Conservation (phyloP, 2,797 vertebrate genomes). For the Sus cebifrons region DNA sequence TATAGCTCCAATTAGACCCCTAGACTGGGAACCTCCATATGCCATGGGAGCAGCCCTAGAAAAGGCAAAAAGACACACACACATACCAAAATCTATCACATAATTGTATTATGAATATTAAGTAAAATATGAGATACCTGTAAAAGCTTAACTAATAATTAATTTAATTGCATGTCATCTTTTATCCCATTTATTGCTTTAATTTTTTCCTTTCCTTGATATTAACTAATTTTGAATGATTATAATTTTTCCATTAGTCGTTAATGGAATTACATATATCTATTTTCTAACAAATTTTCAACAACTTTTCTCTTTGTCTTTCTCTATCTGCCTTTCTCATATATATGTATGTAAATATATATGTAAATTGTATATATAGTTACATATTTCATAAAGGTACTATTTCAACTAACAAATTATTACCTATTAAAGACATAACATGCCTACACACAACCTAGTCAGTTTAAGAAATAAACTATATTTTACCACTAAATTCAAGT, state of each 20-base stretch:
- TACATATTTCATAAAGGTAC: slow-evolving; percentile 41
- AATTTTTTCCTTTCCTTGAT: background rate
- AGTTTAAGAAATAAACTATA: slow-evolving; percentile 39
- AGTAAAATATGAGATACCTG: background rate
- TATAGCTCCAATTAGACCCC: too few relatives aligned
- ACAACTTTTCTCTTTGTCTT: background rate
- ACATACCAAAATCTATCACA: too few relatives aligned
- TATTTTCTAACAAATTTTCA: background rate
- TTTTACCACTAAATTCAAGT: background rate
- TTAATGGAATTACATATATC: background rate
- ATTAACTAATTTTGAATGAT: background rate
- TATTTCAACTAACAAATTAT: background rate
- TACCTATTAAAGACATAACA: background rate
- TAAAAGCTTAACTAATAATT: background rate
- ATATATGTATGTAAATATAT: background rate
- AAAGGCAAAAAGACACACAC: too few relatives aligned
- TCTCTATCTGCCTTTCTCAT: background rate
- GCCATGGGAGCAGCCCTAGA: too few relatives aligned
- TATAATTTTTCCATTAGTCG: background rate
- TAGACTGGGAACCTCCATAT: too few relatives aligned
- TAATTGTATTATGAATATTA: background rate
- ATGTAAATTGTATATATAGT: background rate
- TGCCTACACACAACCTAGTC: background rate
- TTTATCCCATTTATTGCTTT: background rate
- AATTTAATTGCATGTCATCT: background rate